Evolutionary conservation across 2,113 vertebrate species (phyloP), one percentile per base, ranked within the genome.

Genomic region (Eupsittula cactorum): DNA sequence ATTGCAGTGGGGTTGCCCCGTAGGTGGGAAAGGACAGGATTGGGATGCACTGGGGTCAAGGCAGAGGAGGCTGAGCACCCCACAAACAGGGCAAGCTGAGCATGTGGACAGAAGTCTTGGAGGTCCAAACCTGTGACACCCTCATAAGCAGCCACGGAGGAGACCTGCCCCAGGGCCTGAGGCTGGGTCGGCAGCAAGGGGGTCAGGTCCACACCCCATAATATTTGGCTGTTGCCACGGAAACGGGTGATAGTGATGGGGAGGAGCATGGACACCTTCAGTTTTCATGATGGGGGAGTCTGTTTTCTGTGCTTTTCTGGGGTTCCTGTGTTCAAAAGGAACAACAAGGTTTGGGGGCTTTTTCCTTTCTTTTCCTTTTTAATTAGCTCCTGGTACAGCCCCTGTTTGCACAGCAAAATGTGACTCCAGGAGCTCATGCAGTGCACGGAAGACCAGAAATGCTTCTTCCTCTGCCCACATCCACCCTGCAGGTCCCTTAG

Each of bases 391-490:
- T 16, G 21, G 10, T 13, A 31, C 25, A 87, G n/a, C 10, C 10
- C 29, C 0, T 0, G 13, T 62, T 63, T 39, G 11, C 44, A 13
- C 0, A 1, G 35, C 17, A 57, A 70, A 87, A 49, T 7, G 13
- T 6, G 28, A 21, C 16, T 63, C 29, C 17, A 27, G 27, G 42
- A 42, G 8, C 35, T 44, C 11, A 11, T 6, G 5, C 25, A 53
- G 18, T 10, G 4, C 6, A 3, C 16, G 27, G 7, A 3, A 5
- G 8, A 42, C 49, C 7, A 28, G 49, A 86, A 50, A 39, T 10
- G 11, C 28, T 78, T 20, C 35, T 62, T 67, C 13, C 24, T 77
- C 65, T 78, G 70, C 69, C 39, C 62, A 49, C 1, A 82, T 10
- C 44, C 42, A 31, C 18, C 4, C 31, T 4, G 0, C 28, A 19